Conservation (phyloP, 2,888 invertebrate species). For the Teleiodes luculella region DNA sequence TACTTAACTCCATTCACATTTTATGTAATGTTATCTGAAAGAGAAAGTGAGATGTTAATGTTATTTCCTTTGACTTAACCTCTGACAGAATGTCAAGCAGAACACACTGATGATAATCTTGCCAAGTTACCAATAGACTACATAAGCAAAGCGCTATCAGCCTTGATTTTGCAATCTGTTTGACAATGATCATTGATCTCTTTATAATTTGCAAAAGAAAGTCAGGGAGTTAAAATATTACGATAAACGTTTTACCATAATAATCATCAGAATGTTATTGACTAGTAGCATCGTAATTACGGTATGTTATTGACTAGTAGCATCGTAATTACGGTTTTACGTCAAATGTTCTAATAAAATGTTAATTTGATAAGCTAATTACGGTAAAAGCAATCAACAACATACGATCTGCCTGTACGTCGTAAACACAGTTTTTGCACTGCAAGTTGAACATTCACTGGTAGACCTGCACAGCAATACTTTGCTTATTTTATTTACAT, state of each 20-base stretch:
- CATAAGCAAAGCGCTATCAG: not conserved
- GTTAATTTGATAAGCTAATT: constrained; percentile 16
- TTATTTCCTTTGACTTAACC: constrained; percentile 33
- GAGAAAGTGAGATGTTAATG: constrained; percentile 35
- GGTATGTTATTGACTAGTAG: not conserved
- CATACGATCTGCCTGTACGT: constrained; percentile 14
- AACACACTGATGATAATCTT: constrained; percentile 37
- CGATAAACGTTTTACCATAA: not conserved
- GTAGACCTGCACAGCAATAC: not conserved
- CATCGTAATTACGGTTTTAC: constrained; percentile 4
- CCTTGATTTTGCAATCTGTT: not conserved
- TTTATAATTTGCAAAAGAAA: not conserved
- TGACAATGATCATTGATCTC: not conserved
- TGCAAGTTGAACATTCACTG: not conserved
- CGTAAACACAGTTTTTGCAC: constrained; percentile 3
- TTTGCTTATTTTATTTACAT: not conserved
- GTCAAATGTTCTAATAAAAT: constrained; percentile 1
- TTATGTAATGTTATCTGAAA: constrained; percentile 52
- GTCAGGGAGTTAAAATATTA: not conserved
- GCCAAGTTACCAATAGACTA: constrained; percentile 3
- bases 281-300: not conserved
- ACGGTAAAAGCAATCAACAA: constrained; percentile 19
- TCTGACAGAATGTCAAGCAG: constrained; percentile 44
- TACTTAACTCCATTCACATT: constrained; percentile 36
- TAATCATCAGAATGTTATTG: not conserved